phyloP scores from a whole-genome alignment of 1,140 invertebrate genomes.

The Trypoxylus dichotomus region DNA sequence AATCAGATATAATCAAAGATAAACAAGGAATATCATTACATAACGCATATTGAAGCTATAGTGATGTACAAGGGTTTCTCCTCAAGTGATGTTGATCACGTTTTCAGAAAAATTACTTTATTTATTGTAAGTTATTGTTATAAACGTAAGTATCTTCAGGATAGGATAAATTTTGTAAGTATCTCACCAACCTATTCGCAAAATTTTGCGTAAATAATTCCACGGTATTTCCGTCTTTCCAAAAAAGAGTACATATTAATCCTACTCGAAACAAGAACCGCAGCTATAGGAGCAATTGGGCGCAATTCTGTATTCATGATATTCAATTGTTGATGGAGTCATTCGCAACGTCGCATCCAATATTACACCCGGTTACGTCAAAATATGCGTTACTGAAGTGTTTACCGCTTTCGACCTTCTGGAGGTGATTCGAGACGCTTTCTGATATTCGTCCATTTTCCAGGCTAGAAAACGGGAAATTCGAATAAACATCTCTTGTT shows the following conservation, averaged over 20 bases:
- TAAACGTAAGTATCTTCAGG: too few relatives aligned
- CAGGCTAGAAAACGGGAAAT: background rate
- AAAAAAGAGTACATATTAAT: background rate
- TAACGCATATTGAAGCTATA: too few relatives aligned
- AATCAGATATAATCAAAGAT: too few relatives aligned
- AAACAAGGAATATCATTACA: too few relatives aligned
- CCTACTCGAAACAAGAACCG: background rate
- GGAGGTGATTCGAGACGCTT: background rate
- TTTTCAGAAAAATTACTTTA: too few relatives aligned
- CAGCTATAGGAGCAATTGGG: background rate
- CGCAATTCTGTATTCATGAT: background rate
- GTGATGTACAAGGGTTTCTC: too few relatives aligned
- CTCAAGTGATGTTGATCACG: too few relatives aligned
- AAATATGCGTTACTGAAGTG: background rate
- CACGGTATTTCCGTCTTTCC: too few relatives aligned
- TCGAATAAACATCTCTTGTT: conserved; percentile 20
- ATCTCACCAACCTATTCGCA: too few relatives aligned
- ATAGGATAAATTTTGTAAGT: too few relatives aligned
- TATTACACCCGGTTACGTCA: background rate
- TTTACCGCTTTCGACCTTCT: background rate
- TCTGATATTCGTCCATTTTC: background rate
- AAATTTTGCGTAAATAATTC: too few relatives aligned
- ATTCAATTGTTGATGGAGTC: background rate
- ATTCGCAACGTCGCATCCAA: background rate
- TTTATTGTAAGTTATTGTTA: too few relatives aligned